Base-by-base conservation (phyloP, 1,140 invertebrate genomes). In the Mycetomoellerius zeteki region DNA sequence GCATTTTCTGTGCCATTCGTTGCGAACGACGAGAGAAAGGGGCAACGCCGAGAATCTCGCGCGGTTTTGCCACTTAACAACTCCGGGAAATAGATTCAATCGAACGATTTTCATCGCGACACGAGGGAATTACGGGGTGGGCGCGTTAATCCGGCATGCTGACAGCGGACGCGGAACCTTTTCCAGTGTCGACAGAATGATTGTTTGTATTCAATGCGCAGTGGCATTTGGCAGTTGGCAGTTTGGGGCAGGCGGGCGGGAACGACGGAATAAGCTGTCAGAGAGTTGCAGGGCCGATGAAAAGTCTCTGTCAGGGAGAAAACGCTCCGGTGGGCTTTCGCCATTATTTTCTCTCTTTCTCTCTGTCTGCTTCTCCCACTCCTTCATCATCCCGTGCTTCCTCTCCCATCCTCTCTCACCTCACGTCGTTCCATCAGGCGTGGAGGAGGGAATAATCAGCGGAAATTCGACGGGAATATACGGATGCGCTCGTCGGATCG, bases 201-300 rank as follows among this genome's bases (percentile, higher is more conserved):
- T 94, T 92, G 93, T 94, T 94, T 86, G 91, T 88, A 94, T 94
- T 94, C 91, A 94, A 94, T 92, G 90, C 92, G 88, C 92, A 90
- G 91, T 92, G 93, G 92, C 92, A 92, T 92, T 93, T 91, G 92
- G 89, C 89, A 88, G 88, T 87, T 90, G 89, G 84, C 84, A 91
- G 89, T 91, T 86, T 82, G 81, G 90, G 19, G 19, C 14, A 89
- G 88, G 88, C 89, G 91, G 84, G 80, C 85, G 87, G 89, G 80
- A 58, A 90, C 86, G 90, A 85, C 88, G 91, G 92, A 93, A 94
- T 93, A 94, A 94, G 92, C 92, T 93, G 94, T 94, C 94, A 94
- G 92, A 93, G 62, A 86, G 90, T 89, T 87, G 85, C 72, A 43
- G 81, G 71, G 64, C 58, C 90, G 86, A 89, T 89, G 86, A 88